Percentiles rank a stretch among this genome's conserved stretches.
Evolutionary conservation across 1,140 invertebrate genomes (phyloP).

Genomic region (Cataglyphis hispanica): DNA sequence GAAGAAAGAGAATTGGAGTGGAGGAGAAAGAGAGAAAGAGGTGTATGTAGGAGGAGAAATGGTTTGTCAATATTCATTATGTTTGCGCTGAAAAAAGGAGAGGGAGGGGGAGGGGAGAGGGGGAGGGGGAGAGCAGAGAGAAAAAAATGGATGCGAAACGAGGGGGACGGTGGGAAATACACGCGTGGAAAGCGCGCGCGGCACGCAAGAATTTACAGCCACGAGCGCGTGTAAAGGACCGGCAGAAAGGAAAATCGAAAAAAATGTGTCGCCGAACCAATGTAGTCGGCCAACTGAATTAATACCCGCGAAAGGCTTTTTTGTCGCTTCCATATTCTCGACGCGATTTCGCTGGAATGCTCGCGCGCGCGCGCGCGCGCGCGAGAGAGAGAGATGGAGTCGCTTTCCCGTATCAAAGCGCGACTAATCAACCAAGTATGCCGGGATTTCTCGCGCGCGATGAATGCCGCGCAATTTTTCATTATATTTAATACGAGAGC

Average conservation of each 20-base stretch:
- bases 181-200: constrained; percentile 40
- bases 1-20: constrained; percentile 28
- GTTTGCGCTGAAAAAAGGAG: constrained; percentile 70
- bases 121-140: neutral
- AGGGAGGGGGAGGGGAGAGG: neutral
- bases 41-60: constrained; percentile 22
- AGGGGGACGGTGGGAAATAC: constrained; percentile 58
- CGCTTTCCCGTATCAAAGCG: constrained; percentile 48
- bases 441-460: constrained; percentile 41
- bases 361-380: constrained; percentile 1
- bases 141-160: constrained; percentile 55
- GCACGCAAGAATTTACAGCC: constrained; percentile 71
- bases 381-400: neutral
- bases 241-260: constrained; percentile 32
- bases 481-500: constrained; percentile 58
- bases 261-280: constrained; percentile 64
- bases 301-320: constrained; percentile 69
- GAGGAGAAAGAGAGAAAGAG: neutral
- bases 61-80: constrained; percentile 81
- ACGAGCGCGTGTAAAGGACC: constrained; percentile 57
- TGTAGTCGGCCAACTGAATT: constrained; percentile 72
- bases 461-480: constrained; percentile 50
- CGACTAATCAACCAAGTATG: constrained; percentile 56
- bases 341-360: constrained; percentile 53
- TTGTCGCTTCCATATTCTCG: constrained; percentile 68